Evolutionary conservation across 2,113 vertebrate genomes (phyloP).

Genomic region (Callorhinus ursinus): DNA sequence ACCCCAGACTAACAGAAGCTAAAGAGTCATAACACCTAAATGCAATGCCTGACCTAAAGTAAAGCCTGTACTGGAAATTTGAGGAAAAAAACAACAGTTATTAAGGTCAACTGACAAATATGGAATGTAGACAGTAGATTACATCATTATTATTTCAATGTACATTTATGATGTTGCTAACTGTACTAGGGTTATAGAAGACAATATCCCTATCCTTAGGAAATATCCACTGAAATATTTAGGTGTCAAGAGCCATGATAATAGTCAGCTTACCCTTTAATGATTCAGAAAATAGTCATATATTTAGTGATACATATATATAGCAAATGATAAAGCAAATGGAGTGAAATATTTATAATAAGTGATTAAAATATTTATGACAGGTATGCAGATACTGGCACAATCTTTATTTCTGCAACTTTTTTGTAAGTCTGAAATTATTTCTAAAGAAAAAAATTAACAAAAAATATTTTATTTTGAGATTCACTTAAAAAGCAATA

Average conservation of each 20-base stretch:
- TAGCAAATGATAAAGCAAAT: neutral
- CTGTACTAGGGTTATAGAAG: neutral
- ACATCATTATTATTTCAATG: neutral
- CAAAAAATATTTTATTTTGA: conserved; percentile 16
- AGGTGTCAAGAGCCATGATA: neutral
- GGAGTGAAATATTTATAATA: neutral
- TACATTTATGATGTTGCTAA: neutral
- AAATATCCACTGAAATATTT: neutral
- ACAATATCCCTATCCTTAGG: neutral
- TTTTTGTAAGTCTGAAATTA: neutral
- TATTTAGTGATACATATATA: neutral
- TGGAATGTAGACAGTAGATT: neutral
- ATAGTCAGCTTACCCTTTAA: neutral
- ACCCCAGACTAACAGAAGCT: neutral
- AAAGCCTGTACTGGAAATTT: neutral
- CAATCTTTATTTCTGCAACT: neutral
- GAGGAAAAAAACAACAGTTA: neutral
- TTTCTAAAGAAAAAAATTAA: neutral
- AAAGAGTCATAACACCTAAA: neutral
- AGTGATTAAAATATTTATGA: neutral
- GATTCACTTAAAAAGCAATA: neutral
- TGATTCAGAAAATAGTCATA: neutral
- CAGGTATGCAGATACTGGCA: neutral
- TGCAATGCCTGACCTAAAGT: neutral
- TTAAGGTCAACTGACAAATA: neutral